Percentiles rank a stretch among this genome's conserved stretches.
phyloP scores from a whole-genome alignment of 2,888 invertebrate species.

The Drosophila putrida region DNA sequence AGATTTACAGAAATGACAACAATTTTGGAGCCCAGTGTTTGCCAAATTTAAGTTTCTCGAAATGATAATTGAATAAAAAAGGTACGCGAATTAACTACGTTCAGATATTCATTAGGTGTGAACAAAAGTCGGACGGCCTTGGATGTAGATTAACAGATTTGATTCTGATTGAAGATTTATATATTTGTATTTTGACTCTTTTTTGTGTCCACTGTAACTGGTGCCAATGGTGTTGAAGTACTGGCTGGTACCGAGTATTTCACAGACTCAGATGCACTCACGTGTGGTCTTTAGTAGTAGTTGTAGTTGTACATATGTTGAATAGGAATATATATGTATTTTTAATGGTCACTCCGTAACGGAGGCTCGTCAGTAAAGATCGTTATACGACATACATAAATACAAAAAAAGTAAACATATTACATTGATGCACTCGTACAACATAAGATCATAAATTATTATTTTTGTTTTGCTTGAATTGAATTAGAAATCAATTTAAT shows the following conservation, averaged over 20 bases:
- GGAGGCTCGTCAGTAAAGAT: slow-evolving; percentile 42
- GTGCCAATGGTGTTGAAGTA: slow-evolving; percentile 25
- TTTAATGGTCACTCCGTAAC: slow-evolving; percentile 32
- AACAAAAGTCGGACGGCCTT: slow-evolving; percentile 43
- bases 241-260: slow-evolving; percentile 20
- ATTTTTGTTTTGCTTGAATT: slow-evolving; percentile 30
- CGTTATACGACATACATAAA: slow-evolving; percentile 50
- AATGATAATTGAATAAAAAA: slow-evolving; percentile 52
- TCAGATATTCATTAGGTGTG: slow-evolving; percentile 15
- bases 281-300: slow-evolving; percentile 22
- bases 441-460: slow-evolving; percentile 47
- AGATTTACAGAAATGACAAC: slow-evolving; percentile 59
- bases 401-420: slow-evolving; percentile 60
- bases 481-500: slow-evolving; percentile 63
- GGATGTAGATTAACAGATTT: slow-evolving; percentile 18
- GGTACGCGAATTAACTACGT: slow-evolving; percentile 30
- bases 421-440: slow-evolving; percentile 68
- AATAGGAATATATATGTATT: slow-evolving; percentile 38
- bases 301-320: slow-evolving; percentile 37
- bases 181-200: slow-evolving; percentile 3
- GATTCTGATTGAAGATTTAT: slow-evolving; percentile 10
- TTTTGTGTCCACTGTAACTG: slow-evolving; percentile 26
- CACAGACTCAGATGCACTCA: slow-evolving; percentile 42
- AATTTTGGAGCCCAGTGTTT: slow-evolving; percentile 58
- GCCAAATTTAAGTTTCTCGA: slow-evolving; percentile 55